Base-by-base conservation (phyloP, 64 coral and sea anemone genomes). In the Actinia tenebrosa region DNA sequence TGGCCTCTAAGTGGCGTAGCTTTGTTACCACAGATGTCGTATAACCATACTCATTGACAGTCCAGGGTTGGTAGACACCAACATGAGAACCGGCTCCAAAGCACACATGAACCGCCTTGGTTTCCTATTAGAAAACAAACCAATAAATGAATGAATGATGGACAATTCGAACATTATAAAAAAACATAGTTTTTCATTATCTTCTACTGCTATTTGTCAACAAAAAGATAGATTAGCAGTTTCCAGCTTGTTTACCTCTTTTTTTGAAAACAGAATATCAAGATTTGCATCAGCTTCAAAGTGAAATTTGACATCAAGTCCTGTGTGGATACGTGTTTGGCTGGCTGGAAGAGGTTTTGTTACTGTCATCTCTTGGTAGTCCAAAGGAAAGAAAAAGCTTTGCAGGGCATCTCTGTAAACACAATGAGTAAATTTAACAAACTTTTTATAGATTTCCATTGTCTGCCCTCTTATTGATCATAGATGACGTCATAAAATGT, bases 41-140 rank as follows among this genome's bases (percentile, higher is more conserved):
- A 64, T 99, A 99, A 18, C 97, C 97, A 87, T 99, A 99, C n/a
- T 99, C 97, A 59, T 99, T 99, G 22, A 99, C 93, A 19, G 90
- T 89, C 97, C 97, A 99, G 3, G 97, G 97, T 79, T 99, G 97
- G 60, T 99, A 99, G 10, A 99, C 64, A 43, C 88, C 69, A 17
- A 95, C 84, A 79, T 93, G 87, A 5, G 97, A 99, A 20, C 91
- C 91, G 54, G 93, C 66, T 25, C 91, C 93, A 66, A 99, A 93
- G 82, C 93, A 99, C 30, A 99, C 87, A 53, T 99, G 97, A 79
- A 99, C 90, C 52, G 97, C 97, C 54, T 95, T 92, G 9, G 97
- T 99, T 59, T 93, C 97, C 97, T 99, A 56, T 37, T 54, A 68
- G 79, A 56, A 60, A 3, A 8, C 47, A 50, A 50, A 50, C 47